A percentile compares a stretch with the other conserved stretches of the same genome.
phyloP scores from a whole-genome alignment of 1,140 invertebrate genomes.

The Lamellibrachia luymesi region DNA sequence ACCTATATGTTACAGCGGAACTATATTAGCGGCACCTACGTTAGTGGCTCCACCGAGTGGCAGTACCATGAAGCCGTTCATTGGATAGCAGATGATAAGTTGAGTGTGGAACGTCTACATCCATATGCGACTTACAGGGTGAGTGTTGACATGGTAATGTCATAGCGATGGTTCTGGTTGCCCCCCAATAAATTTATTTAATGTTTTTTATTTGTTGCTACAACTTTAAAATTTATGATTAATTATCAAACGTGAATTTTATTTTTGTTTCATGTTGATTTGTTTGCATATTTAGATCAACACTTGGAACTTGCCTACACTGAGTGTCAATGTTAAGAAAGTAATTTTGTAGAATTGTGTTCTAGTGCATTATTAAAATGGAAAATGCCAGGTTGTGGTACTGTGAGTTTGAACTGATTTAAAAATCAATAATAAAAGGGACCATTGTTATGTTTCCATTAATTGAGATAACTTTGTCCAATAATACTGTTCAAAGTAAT shows the following conservation, averaged over 20 bases:
- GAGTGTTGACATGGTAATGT: conserved; percentile 39
- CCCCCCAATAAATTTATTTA: background rate
- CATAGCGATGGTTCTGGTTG: background rate
- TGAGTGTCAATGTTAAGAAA: background rate
- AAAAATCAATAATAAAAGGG: background rate
- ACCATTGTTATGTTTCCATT: too few species aligned
- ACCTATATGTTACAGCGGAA: conserved; percentile 73
- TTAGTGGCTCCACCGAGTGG: conserved; percentile 69
- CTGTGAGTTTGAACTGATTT: background rate
- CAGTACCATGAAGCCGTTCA: conserved; percentile 70
- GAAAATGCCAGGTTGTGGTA: background rate
- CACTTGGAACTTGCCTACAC: background rate
- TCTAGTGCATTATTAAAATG: background rate
- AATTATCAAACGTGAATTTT: background rate
- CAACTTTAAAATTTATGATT: background rate
- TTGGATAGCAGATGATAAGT: conserved; percentile 66
- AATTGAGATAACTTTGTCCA: too few species aligned
- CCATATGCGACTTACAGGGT: conserved; percentile 88
- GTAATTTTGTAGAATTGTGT: background rate
- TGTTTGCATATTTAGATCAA: background rate
- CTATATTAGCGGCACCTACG: conserved; percentile 58
- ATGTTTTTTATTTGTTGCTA: background rate
- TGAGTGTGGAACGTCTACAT: conserved; percentile 73
- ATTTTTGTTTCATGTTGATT: background rate
- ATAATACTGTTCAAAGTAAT: too few species aligned